phyloP scores from a whole-genome alignment of 1,140 invertebrate species.

The Psix sp. region DNA sequence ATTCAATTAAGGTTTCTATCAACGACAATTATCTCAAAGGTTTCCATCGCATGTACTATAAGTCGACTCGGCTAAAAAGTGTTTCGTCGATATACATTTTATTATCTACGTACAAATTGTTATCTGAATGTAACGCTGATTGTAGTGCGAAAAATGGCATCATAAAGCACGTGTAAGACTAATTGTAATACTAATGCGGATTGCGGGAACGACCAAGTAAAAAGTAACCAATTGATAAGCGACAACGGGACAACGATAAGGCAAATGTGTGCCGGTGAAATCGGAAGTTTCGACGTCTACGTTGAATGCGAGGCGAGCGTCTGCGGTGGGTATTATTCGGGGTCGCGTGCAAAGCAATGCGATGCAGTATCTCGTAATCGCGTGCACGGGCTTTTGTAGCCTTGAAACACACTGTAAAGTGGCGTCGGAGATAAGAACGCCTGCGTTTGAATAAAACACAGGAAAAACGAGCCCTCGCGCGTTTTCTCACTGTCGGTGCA shows the following conservation, averaged over 20 bases:
- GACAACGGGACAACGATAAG: background rate
- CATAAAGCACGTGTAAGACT: constrained; percentile 1
- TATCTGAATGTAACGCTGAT: background rate
- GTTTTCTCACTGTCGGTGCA: constrained; percentile 56
- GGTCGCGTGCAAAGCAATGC: constrained; percentile 68
- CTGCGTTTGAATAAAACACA: constrained; percentile 65
- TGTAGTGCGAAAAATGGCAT: background rate
- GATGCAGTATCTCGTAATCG: constrained; percentile 73
- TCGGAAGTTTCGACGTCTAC: constrained; percentile 22
- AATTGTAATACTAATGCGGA: too few species aligned
- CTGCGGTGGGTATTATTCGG: constrained; percentile 21
- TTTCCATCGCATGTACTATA: too few species aligned
- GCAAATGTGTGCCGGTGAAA: constrained; percentile 5
- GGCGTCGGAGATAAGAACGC: constrained; percentile 68
- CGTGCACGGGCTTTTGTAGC: constrained; percentile 69
- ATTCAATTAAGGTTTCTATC: background rate
- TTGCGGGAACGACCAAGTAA: too few species aligned
- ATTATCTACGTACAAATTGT: too few species aligned
- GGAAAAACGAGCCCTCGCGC: constrained; percentile 51
- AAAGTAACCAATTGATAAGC: constrained; percentile 35
- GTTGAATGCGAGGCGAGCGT: constrained; percentile 1
- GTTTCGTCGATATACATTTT: too few species aligned
- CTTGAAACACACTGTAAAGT: constrained; percentile 65
- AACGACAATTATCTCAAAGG: constrained; percentile 3
- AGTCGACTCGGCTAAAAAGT: too few species aligned